Evolutionary conservation across 2,113 vertebrate species (phyloP).

Genomic region (Probosciger aterrimus): DNA sequence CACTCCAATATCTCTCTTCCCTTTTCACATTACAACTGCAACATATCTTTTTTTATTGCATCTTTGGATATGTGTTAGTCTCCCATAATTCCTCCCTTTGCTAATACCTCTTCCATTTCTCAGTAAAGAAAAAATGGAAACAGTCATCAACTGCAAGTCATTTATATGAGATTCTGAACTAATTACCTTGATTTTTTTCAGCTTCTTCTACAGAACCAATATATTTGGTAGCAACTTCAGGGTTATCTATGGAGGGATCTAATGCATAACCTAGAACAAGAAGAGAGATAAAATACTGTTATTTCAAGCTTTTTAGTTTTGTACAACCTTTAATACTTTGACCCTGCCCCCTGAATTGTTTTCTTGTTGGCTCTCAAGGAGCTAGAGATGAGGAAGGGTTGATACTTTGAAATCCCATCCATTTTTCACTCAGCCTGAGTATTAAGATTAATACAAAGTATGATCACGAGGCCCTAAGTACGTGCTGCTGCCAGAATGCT

Average conservation of each 20-base stretch:
- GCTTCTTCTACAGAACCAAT: constrained; percentile 96
- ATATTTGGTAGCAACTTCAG: constrained; percentile 80
- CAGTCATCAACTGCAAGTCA: not conserved
- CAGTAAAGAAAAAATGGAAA: not conserved
- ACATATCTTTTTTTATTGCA: not conserved
- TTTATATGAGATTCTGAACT: not conserved
- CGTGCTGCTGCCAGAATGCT: not conserved
- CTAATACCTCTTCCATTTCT: not conserved
- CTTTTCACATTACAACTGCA: not conserved
- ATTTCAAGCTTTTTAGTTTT: not conserved
- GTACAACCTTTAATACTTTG: not conserved
- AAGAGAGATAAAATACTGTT: not conserved
- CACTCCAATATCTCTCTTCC: not conserved
- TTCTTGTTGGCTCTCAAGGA: not conserved
- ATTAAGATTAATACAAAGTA: not conserved
- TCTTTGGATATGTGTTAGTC: not conserved
- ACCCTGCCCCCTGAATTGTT: not conserved
- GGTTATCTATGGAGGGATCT: constrained; percentile 92
- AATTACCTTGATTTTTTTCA: constrained; percentile 96
- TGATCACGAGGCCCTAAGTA: not conserved
- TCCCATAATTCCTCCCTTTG: not conserved
- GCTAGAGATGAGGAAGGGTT: not conserved
- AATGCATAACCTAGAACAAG: constrained; percentile 88
- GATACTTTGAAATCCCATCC: not conserved
- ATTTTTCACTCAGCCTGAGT: not conserved